Conservation (phyloP, 2,113 vertebrate species). For the Corynorhinus townsendii region DNA sequence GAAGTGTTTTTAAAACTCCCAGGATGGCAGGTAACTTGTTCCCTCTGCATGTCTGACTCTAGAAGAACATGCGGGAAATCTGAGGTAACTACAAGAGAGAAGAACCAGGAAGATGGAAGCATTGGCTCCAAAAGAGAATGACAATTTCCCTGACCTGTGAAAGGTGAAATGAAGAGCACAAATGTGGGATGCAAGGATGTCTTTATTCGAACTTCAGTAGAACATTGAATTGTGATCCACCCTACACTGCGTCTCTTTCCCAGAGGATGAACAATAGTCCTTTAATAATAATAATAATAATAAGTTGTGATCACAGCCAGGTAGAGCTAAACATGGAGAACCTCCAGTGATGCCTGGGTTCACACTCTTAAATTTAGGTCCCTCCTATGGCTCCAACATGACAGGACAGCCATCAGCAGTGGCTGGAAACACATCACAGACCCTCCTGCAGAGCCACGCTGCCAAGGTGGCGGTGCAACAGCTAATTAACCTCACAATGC, state of each 20-base stretch:
- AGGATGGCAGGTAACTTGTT: background rate
- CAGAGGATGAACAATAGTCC: background rate
- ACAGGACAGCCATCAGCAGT: background rate
- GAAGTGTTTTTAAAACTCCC: background rate
- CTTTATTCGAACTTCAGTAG: background rate
- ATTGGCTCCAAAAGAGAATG: background rate
- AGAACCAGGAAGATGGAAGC: background rate
- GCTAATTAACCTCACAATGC: background rate
- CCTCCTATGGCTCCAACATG: background rate
- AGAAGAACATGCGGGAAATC: background rate
- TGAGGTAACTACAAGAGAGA: background rate
- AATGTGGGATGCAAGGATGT: background rate
- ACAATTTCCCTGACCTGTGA: background rate
- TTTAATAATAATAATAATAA: background rate
- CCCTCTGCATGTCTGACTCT: background rate
- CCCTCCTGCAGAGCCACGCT: background rate
- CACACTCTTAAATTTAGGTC: background rate
- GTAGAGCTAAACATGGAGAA: background rate
- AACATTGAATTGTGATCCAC: background rate
- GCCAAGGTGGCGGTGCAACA: rapidly evolving
- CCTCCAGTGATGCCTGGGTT: background rate
- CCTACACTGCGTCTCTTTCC: background rate
- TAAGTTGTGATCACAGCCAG: background rate
- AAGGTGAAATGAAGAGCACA: background rate
- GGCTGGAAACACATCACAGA: background rate